Conservation (phyloP, 2,888 invertebrate species). For the Harpalus rufipes region DNA sequence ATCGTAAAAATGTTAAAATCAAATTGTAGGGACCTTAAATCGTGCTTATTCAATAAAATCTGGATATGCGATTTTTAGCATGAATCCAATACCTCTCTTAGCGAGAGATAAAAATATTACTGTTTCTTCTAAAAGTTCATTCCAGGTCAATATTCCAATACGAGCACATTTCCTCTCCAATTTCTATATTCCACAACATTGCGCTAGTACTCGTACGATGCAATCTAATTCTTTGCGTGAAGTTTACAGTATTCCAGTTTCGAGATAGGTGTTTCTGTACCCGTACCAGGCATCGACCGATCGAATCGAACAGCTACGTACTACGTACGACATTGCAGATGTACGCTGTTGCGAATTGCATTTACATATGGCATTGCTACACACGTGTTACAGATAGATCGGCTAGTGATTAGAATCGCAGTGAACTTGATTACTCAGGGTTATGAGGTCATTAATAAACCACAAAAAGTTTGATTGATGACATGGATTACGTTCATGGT, state of each 20-base stretch:
- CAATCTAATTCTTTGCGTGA: not conserved
- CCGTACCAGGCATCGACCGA: not conserved
- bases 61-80: too few species aligned
- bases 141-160: not conserved
- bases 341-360: not conserved
- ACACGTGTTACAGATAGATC: not conserved
- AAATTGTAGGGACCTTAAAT: too few species aligned
- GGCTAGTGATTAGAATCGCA: not conserved
- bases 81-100: too few species aligned
- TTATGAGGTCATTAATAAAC: not conserved
- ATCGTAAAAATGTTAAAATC: too few species aligned
- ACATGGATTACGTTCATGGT: too few species aligned
- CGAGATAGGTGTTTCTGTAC: not conserved
- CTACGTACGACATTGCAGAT: not conserved
- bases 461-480: not conserved
- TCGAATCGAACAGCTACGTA: not conserved
- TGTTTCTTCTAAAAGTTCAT: not conserved
- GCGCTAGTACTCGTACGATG: not conserved
- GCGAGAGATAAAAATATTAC: not conserved
- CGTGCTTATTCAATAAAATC: too few species aligned
- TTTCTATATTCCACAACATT: not conserved
- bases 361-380: not conserved
- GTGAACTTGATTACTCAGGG: conserved; percentile 5
- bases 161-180: not conserved
- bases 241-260: not conserved